Conservation (phyloP, 2,888 invertebrate genomes). For the Drosophila histrio region DNA sequence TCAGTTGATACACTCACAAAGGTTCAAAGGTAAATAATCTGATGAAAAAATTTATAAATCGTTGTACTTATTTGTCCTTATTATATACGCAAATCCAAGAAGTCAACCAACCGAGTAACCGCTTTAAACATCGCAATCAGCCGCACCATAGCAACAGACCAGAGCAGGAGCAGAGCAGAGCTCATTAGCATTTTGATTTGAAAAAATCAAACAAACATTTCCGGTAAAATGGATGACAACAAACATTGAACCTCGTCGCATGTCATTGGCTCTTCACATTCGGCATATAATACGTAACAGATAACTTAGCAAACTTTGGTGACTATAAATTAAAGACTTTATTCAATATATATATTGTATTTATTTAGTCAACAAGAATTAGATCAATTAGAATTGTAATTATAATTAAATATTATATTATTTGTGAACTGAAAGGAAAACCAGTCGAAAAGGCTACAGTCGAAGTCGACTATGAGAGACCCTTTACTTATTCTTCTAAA, state of each 20-base stretch:
- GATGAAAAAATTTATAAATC: conserved; percentile 26
- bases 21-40: conserved; percentile 77
- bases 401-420: too few relatives aligned
- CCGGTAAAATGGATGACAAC: conserved; percentile 47
- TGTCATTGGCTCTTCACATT: conserved; percentile 52
- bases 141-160: conserved; percentile 13
- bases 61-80: conserved; percentile 47
- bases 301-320: not conserved
- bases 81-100: conserved; percentile 29
- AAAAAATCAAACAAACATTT: conserved; percentile 64
- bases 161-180: conserved; percentile 17
- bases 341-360: too few relatives aligned
- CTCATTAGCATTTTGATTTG: conserved; percentile 72
- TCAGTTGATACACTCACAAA: conserved; percentile 22
- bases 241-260: conserved; percentile 49
- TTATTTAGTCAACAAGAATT: too few relatives aligned
- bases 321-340: not conserved
- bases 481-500: too few relatives aligned
- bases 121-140: conserved; percentile 50
- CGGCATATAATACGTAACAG: not conserved
- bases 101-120: conserved; percentile 37
- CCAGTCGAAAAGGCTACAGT: too few relatives aligned
- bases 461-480: too few relatives aligned
- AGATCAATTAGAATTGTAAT: too few relatives aligned
- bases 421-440: too few relatives aligned